phyloP scores from a whole-genome alignment of 2,113 vertebrate genomes.

The Scophthalmus maximus region DNA sequence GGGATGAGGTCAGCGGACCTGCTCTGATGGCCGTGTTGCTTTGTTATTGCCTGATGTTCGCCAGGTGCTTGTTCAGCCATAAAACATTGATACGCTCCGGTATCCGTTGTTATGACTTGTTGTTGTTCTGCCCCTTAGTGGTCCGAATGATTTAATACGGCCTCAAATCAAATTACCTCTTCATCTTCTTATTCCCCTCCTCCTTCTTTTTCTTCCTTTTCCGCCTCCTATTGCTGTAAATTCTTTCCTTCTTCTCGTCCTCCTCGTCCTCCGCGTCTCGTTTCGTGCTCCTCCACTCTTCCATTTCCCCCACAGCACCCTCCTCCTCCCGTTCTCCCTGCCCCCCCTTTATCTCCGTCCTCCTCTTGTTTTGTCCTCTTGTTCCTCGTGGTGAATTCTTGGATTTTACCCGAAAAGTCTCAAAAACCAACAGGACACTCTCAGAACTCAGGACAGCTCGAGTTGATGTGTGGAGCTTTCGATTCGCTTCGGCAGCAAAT shows the following conservation, averaged over 20 bases:
- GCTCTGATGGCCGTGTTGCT: not conserved
- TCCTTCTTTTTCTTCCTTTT: not conserved
- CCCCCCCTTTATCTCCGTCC: not conserved
- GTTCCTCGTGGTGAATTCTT: no score
- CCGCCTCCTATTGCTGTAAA: not conserved
- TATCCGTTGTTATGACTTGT: not conserved
- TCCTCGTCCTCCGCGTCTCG: not conserved
- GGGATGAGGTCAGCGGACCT: not conserved
- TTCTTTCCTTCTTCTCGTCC: not conserved
- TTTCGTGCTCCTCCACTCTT: not conserved
- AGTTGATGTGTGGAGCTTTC: no score
- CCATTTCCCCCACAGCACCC: not conserved
- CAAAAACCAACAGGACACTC: no score
- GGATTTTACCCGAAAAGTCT: no score
- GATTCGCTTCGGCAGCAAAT: slow-evolving; percentile 8
- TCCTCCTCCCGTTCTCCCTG: not conserved
- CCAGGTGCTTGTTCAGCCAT: no score
- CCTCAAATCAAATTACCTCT: not conserved
- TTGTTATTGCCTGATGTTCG: not conserved
- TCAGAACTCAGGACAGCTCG: no score
- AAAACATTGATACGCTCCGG: no score
- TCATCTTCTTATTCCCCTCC: not conserved
- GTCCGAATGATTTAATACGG: not conserved
- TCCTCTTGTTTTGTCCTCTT: no score
- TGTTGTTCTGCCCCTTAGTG: slow-evolving; percentile 1